Conservation (phyloP, 2,888 invertebrate species). For the Phengaris alcon region DNA sequence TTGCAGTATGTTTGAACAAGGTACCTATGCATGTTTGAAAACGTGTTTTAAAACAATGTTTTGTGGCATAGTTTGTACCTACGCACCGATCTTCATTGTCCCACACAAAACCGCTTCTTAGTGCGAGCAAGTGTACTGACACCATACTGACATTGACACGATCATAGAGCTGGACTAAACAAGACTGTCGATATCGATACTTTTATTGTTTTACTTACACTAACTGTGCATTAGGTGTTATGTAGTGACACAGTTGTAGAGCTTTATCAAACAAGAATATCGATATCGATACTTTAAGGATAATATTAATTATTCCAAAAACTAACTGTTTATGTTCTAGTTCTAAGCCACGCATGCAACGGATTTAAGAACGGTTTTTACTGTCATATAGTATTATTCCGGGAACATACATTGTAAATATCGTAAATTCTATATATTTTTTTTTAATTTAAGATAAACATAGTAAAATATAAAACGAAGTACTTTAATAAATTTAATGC, state of each 20-base stretch:
- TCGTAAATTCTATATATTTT: too few relatives aligned
- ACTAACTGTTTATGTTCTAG: background rate
- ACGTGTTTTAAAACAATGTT: background rate
- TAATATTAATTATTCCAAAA: too few relatives aligned
- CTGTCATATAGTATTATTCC: too few relatives aligned
- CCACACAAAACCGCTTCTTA: constrained; percentile 1
- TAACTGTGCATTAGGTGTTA: too few relatives aligned
- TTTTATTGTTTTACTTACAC: background rate
- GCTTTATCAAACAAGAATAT: too few relatives aligned
- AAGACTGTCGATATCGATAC: background rate
- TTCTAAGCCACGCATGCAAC: background rate
- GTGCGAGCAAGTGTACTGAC: background rate
- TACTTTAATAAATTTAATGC: background rate
- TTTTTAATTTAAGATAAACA: background rate
- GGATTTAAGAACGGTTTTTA: background rate
- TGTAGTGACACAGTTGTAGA: too few relatives aligned
- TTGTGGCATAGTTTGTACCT: background rate
- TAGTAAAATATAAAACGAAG: background rate
- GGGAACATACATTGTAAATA: too few relatives aligned
- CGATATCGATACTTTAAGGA: too few relatives aligned
- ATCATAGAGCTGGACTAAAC: background rate
- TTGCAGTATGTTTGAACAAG: constrained; percentile 1
- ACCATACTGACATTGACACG: background rate
- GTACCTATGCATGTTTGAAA: background rate
- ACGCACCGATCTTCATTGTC: background rate